Percentiles rank a stretch among this genome's conserved stretches.
These are phyloP conservation scores for Hoplodrina blanda DNA, from an alignment of 2,888 invertebrate species.

Conservation along the genomic window DNA sequence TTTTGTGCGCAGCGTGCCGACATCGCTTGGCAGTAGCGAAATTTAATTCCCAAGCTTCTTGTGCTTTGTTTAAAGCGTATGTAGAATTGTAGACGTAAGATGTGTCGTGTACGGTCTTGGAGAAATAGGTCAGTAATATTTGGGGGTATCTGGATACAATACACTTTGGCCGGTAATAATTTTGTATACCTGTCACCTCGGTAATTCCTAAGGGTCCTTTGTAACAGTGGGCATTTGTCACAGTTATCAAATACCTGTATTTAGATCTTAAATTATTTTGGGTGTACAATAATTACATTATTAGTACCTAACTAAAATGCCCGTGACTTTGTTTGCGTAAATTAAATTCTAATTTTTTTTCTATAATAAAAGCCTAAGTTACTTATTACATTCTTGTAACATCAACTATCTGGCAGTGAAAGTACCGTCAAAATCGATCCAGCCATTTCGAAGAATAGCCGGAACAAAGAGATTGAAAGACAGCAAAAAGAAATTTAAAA, in stretches of 20 bases:
- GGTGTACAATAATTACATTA: slow-evolving; percentile 7
- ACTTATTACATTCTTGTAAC: too few species aligned
- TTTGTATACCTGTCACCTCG: slow-evolving; percentile 2
- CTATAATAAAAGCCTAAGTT: too few species aligned
- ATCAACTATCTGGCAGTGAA: too few species aligned
- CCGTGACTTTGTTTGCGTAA: too few species aligned
- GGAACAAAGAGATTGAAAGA: too few species aligned
- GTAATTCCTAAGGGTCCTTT: slow-evolving; percentile 10
- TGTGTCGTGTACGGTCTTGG: slow-evolving; percentile 19
- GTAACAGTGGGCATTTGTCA: slow-evolving; percentile 1
- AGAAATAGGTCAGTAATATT: slow-evolving; percentile 44
- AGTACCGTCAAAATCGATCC: too few species aligned
- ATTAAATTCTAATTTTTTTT: too few species aligned
- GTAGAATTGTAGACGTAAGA: slow-evolving; percentile 38
- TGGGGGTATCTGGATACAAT: slow-evolving; percentile 12
- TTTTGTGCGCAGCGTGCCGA: slow-evolving; percentile 75
- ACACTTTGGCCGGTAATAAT: slow-evolving; percentile 10
- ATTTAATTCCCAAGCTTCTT: slow-evolving; percentile 81
- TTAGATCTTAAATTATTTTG: not conserved
- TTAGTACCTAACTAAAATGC: not conserved
- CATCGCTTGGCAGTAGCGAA: slow-evolving; percentile 70
- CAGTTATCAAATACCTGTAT: not conserved
- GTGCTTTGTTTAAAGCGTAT: slow-evolving; percentile 61
- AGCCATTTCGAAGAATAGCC: too few species aligned
- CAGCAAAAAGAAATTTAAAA: too few species aligned